A percentile compares a stretch with the other conserved stretches of the same genome.
These are phyloP conservation scores for Hylaea fasciaria DNA, from an alignment of 2,888 invertebrate genomes.

Conservation along the genomic window DNA sequence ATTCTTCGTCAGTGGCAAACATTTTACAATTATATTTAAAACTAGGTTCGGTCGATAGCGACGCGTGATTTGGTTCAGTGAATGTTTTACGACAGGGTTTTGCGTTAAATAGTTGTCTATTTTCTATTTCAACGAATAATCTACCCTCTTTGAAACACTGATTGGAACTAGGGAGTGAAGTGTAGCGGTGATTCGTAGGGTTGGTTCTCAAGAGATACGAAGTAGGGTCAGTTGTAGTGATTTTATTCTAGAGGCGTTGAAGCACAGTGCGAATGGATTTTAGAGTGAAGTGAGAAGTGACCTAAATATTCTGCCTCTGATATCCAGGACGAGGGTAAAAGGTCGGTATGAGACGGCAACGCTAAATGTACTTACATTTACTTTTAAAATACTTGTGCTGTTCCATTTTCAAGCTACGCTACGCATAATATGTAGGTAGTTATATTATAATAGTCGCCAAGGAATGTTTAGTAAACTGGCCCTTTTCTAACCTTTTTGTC, in stretches of 20 bases:
- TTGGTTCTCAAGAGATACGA: constrained; percentile 2
- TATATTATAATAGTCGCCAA: neutral
- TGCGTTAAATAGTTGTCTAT: constrained; percentile 15
- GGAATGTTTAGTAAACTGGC: constrained; percentile 40
- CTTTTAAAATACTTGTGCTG: constrained; percentile 20
- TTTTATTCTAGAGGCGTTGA: constrained; percentile 21
- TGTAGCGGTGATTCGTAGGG: constrained; percentile 1
- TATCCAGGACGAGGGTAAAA: constrained; percentile 52
- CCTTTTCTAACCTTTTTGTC: constrained; percentile 42
- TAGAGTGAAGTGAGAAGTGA: constrained; percentile 47
- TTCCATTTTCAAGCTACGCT: constrained; percentile 20
- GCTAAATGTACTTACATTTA: constrained; percentile 52
- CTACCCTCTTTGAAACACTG: constrained; percentile 25
- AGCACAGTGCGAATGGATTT: constrained; percentile 31
- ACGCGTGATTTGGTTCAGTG: constrained; percentile 29
- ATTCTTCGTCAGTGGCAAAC: neutral
- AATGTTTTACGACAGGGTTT: constrained; percentile 21
- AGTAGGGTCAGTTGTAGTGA: constrained; percentile 15
- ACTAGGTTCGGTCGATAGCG: constrained; percentile 16
- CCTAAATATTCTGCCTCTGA: constrained; percentile 41
- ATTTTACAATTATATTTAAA: constrained; percentile 18
- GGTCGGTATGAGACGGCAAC: constrained; percentile 46
- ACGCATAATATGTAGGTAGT: constrained; percentile 4
- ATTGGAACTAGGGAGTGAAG: constrained; percentile 6
- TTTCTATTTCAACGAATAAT: constrained; percentile 6